Percentiles rank a stretch among this genome's conserved stretches.
phyloP scores from a whole-genome alignment of 1,140 invertebrate species.

The Drosophila setifemur region DNA sequence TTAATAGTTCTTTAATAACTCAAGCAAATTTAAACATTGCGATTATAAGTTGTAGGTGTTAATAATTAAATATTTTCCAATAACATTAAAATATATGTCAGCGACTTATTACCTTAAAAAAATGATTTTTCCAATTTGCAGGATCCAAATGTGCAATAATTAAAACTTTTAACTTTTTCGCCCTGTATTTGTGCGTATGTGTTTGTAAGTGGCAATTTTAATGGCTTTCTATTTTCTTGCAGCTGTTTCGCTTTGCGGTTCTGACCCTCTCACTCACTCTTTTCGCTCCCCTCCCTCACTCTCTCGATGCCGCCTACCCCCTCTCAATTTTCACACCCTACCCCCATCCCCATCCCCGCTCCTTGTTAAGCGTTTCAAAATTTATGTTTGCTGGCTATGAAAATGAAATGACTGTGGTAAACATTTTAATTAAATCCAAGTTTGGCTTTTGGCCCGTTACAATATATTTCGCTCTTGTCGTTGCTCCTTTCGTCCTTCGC shows the following conservation, averaged over 20 bases:
- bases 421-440: slow-evolving; percentile 81
- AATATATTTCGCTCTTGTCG: slow-evolving; percentile 64
- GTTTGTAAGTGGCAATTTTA: slow-evolving; percentile 57
- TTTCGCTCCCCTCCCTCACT: too few species aligned
- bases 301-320: too few species aligned
- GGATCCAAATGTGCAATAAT: slow-evolving; percentile 62
- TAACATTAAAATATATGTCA: too few species aligned
- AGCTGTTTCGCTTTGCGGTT: slow-evolving; percentile 75
- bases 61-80: too few species aligned
- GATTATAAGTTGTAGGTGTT: too few species aligned
- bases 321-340: slow-evolving; percentile 3
- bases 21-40: too few species aligned
- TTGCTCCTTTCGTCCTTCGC: slow-evolving; percentile 11
- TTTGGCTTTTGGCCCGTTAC: slow-evolving; percentile 78
- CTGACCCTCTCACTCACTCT: neutral
- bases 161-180: slow-evolving; percentile 47
- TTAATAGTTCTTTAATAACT: too few species aligned
- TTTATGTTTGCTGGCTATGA: slow-evolving; percentile 80
- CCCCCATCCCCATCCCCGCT: neutral
- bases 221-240: slow-evolving; percentile 79
- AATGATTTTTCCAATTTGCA: too few species aligned
- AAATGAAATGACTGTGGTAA: slow-evolving; percentile 81
- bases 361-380: slow-evolving; percentile 63
- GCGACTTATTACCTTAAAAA: too few species aligned
- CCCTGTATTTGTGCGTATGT: neutral